phyloP scores from a whole-genome alignment of 2,797 vertebrate genomes.

The Tokudaia tokunoshimensis region DNA sequence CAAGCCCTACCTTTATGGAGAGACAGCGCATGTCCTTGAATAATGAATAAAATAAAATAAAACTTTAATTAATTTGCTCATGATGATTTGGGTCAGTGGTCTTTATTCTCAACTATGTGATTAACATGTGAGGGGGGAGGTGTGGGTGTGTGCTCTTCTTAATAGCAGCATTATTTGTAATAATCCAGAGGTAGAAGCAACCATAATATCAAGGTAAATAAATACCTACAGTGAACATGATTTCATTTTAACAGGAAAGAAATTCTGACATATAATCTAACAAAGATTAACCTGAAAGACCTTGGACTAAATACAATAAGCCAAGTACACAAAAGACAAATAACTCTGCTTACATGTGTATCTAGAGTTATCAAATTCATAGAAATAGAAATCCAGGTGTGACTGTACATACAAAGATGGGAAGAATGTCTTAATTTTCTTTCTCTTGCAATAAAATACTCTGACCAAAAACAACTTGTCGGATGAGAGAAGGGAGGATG shows the following conservation, averaged over 20 bases:
- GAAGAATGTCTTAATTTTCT: neutral
- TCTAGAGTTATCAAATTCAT: neutral
- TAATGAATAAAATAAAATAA: neutral
- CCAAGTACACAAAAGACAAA: constrained; percentile 7
- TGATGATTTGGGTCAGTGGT: neutral
- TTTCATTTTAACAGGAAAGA: neutral
- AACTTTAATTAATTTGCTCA: neutral
- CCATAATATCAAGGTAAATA: neutral
- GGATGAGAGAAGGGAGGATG: too few relatives aligned
- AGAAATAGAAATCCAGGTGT: neutral
- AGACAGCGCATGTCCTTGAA: neutral
- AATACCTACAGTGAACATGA: neutral
- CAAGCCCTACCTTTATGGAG: neutral
- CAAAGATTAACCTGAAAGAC: neutral
- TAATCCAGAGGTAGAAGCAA: neutral
- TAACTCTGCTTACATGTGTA: neutral
- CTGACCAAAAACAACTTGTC: neutral
- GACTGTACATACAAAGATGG: too few relatives aligned
- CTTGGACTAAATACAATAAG: neutral
- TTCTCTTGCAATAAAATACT: neutral
- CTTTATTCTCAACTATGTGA: neutral
- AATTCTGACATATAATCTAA: neutral
- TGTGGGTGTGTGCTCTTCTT: neutral
- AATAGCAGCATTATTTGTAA: neutral
- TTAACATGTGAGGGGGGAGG: neutral